Evolutionary conservation across 2,113 vertebrate species (phyloP), one percentile per base, ranked within the genome.

Genomic region (Sorex araneus): DNA sequence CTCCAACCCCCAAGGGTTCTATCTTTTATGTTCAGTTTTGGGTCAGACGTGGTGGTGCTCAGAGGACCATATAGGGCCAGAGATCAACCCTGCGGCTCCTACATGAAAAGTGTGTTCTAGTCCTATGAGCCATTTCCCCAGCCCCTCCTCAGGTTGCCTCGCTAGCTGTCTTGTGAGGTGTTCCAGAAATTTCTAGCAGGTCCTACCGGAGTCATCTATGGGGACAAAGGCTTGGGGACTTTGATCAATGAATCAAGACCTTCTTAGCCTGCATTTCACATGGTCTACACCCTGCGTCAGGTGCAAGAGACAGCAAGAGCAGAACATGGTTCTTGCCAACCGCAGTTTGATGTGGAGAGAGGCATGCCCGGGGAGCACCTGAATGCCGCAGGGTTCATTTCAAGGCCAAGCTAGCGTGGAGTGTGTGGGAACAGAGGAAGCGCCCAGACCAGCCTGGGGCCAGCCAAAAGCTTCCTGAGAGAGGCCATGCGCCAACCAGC

Each of bases 401-500:
- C n/a, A 79, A 45, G 36, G 76, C 71, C 73, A 64, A 45, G 47
- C 27, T 32, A 86, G 45, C 47, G 32, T 8, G 57, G 80, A 12
- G 2, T 63, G 15, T 19, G 28, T 50, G 71, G 47, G 40, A 89
- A 67, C 45, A 87, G 77, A 76, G 16, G 23, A 81, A 57, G 32
- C 79, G 70, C 43, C 12, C 54, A 75, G 25, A 13, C 21, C 18
- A 27, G 47, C 60, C 60, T 63, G 25, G 11, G 28, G 16, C 43
- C 64, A 76, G 89, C 87, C 80, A 84, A 70, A 57, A 47, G 60
- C 87, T 92, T 91, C 78, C 87, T 23, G 64, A 19, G 88, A 79
- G 83, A 95, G 90, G 50, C 18, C n/a, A 8, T 30, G 2, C 8
- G n/a, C 19, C 9, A 11, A 32, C 63, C 70, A 50, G 12, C 36